Conservation (phyloP, 2,888 invertebrate species). For the Melipona bicolor region DNA sequence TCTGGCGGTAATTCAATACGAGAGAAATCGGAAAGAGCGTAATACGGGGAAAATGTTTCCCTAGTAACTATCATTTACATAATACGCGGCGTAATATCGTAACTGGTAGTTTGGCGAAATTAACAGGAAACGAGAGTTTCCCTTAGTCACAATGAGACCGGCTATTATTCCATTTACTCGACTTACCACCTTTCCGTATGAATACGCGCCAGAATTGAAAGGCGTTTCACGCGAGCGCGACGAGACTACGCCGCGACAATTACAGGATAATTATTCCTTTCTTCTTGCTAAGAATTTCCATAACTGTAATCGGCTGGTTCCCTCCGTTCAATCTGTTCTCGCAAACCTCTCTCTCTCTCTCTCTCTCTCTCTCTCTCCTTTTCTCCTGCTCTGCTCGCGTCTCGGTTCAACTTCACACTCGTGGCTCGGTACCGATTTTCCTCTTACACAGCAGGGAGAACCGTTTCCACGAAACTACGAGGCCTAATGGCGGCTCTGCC, state of each 20-base stretch:
- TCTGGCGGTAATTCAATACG: background rate
- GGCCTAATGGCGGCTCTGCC: conserved; percentile 56
- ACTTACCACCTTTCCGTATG: conserved; percentile 27
- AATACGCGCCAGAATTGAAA: conserved; percentile 19
- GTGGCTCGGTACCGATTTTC: conserved; percentile 34
- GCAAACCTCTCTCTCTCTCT: background rate
- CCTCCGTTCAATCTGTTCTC: conserved; percentile 23
- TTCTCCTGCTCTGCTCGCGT: background rate
- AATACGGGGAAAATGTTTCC: conserved; percentile 8
- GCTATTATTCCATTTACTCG: conserved; percentile 47
- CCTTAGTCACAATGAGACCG: conserved; percentile 7
- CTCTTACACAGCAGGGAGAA: conserved; percentile 45
- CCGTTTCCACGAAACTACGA: conserved; percentile 47
- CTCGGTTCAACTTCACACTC: conserved; percentile 19
- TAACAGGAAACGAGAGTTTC: conserved; percentile 42
- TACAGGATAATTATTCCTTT: conserved; percentile 67
- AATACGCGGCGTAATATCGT: conserved; percentile 35
- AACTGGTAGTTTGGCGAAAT: conserved; percentile 32
- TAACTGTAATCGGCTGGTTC: conserved; percentile 27
- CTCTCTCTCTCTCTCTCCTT: background rate
- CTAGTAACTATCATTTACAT: conserved; percentile 14
- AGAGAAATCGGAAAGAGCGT: background rate
- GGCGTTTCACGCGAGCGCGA: conserved; percentile 14
- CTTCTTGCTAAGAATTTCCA: conserved; percentile 58
- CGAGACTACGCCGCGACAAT: conserved; percentile 52